Percentiles rank a stretch among this genome's conserved stretches.
Conservation (phyloP, 2,888 invertebrate species). For the Allacma fusca region DNA sequence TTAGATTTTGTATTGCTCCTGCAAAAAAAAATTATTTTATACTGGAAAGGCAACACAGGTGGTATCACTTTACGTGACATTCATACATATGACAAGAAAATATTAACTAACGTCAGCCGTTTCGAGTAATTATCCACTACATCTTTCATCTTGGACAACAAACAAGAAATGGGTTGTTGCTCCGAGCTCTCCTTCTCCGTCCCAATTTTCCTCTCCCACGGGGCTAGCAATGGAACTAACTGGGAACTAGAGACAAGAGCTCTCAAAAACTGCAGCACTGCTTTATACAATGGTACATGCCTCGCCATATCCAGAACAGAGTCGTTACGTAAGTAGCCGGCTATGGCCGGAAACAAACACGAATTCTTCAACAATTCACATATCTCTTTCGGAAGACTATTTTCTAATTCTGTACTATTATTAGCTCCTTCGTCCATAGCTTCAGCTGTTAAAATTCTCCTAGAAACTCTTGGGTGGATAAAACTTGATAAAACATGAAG, state of each 20-base stretch:
- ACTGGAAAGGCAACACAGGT: too few species aligned
- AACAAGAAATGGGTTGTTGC: constrained; percentile 75
- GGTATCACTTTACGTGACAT: too few species aligned
- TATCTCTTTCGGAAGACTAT: constrained; percentile 74
- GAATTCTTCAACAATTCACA: constrained; percentile 80
- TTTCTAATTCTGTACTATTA: background rate
- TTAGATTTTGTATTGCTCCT: constrained; percentile 32
- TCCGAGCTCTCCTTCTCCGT: constrained; percentile 61
- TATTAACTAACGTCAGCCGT: constrained; percentile 74
- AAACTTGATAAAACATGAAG: constrained; percentile 86
- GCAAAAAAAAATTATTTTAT: background rate
- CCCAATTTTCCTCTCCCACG: constrained; percentile 64
- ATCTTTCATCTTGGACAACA: constrained; percentile 85
- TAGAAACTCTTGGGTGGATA: constrained; percentile 72
- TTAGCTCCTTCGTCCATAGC: background rate
- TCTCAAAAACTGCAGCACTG: constrained; percentile 81
- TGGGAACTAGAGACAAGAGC: constrained; percentile 75
- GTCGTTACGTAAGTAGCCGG: constrained; percentile 91
- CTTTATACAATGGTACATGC: constrained; percentile 90
- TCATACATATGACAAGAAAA: background rate
- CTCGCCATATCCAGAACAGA: constrained; percentile 96
- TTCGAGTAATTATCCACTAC: constrained; percentile 92
- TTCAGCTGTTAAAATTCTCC: background rate
- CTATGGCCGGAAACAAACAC: constrained; percentile 84
- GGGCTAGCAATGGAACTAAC: constrained; percentile 73